A percentile compares a stretch with the other conserved stretches of the same genome.
These are phyloP conservation scores for Panthera tigris DNA, from an alignment of 2,113 vertebrate species.

Conservation along the genomic window DNA sequence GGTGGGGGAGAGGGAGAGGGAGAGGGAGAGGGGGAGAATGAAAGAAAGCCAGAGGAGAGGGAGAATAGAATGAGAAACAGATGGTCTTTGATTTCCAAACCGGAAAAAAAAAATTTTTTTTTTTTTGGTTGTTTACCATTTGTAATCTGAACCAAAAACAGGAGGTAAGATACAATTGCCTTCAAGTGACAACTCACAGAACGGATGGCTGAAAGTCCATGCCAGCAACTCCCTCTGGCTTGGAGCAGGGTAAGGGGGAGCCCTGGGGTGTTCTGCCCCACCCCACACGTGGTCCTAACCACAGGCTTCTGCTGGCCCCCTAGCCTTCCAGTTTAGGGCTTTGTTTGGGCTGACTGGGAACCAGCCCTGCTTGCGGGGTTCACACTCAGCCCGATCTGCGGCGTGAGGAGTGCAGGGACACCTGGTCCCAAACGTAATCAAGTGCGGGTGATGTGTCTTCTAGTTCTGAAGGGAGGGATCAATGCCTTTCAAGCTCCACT, in stretches of 20 bases:
- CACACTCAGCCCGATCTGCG: background rate
- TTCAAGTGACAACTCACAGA: background rate
- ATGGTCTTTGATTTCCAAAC: conserved; percentile 76
- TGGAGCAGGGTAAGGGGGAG: background rate
- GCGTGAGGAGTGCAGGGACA: too few relatives aligned
- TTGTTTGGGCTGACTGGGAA: background rate
- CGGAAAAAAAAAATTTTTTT: conserved; percentile 61
- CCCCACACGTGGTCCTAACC: accelerated
- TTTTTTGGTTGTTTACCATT: conserved; percentile 76
- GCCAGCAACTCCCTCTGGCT: background rate
- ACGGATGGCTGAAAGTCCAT: background rate
- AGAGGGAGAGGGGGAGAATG: background rate
- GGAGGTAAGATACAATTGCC: background rate
- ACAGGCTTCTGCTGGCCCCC: background rate
- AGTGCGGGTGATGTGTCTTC: background rate
- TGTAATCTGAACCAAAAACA: conserved; percentile 66
- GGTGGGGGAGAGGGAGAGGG: background rate
- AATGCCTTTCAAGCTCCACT: background rate
- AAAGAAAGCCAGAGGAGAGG: conserved; percentile 45
- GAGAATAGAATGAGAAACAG: conserved; percentile 78
- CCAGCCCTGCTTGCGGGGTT: background rate
- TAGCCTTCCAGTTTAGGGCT: background rate
- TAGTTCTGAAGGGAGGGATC: background rate
- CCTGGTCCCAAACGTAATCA: accelerated
- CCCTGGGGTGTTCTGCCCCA: background rate